These are phyloP conservation scores for Iselma pallidipennis DNA, from an alignment of 2,888 invertebrate species.

Conservation along the genomic window DNA sequence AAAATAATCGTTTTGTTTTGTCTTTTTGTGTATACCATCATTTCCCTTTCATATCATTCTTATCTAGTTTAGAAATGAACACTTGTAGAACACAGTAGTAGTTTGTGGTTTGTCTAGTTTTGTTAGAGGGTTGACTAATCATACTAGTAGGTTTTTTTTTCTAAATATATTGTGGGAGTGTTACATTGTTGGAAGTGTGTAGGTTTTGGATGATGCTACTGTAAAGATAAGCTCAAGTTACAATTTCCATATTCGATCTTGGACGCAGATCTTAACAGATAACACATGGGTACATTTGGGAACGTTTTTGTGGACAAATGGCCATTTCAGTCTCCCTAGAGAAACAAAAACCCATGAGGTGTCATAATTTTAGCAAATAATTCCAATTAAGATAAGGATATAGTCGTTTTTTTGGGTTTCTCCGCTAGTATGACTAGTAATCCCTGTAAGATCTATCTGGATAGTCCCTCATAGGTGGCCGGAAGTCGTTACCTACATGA, in stretches of 20 bases:
- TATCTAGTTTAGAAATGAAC: background rate
- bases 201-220: slow-evolving; percentile 34
- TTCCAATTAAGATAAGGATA: no score
- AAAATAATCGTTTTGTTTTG: background rate
- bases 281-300: background rate
- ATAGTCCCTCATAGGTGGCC: slow-evolving; percentile 30
- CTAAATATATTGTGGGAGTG: slow-evolving; percentile 11
- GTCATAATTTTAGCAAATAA: no score
- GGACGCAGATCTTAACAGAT: slow-evolving; percentile 18
- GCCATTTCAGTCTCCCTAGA: background rate
- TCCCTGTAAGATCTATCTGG: slow-evolving; percentile 14
- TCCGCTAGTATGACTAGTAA: no score
- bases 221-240: slow-evolving; percentile 40
- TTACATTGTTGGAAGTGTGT: slow-evolving; percentile 9
- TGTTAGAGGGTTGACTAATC: slow-evolving; percentile 10
- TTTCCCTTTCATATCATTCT: background rate
- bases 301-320: background rate
- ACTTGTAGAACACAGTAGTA: background rate
- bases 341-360: background rate
- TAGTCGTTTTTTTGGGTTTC: no score
- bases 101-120: background rate
- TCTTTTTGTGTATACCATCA: background rate
- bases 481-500: slow-evolving; percentile 28
- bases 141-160: slow-evolving; percentile 10
- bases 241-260: slow-evolving; percentile 39